Evolutionary conservation across 2,113 vertebrate species (phyloP), one percentile per base, ranked within the genome.

Genomic region (Meleagris gallopavo): DNA sequence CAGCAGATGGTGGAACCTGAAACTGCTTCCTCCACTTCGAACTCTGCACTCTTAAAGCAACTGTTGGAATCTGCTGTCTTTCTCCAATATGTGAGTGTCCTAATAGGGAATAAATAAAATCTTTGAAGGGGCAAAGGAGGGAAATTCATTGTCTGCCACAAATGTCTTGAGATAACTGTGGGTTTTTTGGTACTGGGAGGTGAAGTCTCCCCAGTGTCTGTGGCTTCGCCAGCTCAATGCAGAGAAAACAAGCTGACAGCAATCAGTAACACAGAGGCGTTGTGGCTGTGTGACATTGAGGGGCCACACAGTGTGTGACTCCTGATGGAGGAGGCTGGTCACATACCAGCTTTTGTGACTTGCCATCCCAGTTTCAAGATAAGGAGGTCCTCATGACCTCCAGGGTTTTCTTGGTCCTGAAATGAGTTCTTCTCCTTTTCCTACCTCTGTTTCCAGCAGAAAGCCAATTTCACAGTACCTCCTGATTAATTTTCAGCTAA

Each of bases 1-100:
- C 40, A 25, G 79, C 92, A 94, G 77, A 76, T 40, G 92, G 92
- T 48, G 84, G 76, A 43, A 83, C 6, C 50, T 86, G 48, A 58
- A 77, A 46, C 65, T n/a, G 46, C 0, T 1, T 48, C 79, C 64
- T 75, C 46, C 4, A 8, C 69, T 60, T 72, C 27, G 65, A 55
- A 27, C 88, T 64, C 55, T 60, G 79, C 70, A 60, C 34, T 45
- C n/a, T 13, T 9, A n/a, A 52, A 72, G 74, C 34, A 36, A 14
- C 61, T 52, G 71, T 45, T 82, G 85, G 50, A 52, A 73, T 85
- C 82, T 89, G 88, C 67, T 87, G 62, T 45, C 40, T 92, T 14
- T 40, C 54, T 25, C 57, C 46, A 32, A 2, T 30, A 71, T 32
- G 32, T 29, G 65, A 8, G 22, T 17, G 36, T 48, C 9, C 32